Conservation (phyloP, 1,140 invertebrate species). For the Drosophila ficusphila region DNA sequence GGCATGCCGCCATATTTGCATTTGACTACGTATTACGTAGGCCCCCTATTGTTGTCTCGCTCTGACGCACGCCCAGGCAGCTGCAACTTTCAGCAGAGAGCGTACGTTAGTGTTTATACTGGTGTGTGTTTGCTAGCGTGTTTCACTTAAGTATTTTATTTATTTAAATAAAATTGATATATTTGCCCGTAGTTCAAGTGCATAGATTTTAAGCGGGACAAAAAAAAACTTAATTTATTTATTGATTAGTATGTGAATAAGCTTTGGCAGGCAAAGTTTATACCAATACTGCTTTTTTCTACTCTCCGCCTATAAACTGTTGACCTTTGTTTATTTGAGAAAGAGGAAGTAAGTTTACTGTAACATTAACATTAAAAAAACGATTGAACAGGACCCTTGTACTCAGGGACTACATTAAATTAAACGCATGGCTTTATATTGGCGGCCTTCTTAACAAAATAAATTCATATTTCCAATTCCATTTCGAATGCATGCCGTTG, state of each 20-base stretch:
- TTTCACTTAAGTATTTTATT: slow-evolving; percentile 72
- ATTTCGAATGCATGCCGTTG: slow-evolving; percentile 64
- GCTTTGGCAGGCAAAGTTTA: neutral
- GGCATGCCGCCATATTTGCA: slow-evolving; percentile 79
- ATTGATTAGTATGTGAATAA: neutral
- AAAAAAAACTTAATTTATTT: slow-evolving; percentile 7
- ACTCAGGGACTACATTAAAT: too few species aligned
- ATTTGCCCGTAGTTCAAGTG: slow-evolving; percentile 69
- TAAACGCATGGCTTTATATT: neutral
- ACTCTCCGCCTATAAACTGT: neutral
- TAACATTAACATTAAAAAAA: too few species aligned
- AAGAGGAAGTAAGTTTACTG: neutral
- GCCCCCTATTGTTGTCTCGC: slow-evolving; percentile 60
- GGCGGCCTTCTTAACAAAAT: neutral
- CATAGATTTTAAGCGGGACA: slow-evolving; percentile 15
- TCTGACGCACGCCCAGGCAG: slow-evolving; percentile 43
- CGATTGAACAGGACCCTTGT: too few species aligned
- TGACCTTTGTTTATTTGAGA: slow-evolving; percentile 34
- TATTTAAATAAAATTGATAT: slow-evolving; percentile 69
- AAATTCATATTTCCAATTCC: slow-evolving; percentile 2
- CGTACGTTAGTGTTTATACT: slow-evolving; percentile 4
- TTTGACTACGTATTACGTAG: slow-evolving; percentile 73
- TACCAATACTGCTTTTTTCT: neutral
- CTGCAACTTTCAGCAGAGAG: slow-evolving; percentile 34
- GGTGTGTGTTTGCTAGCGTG: slow-evolving; percentile 9